These are phyloP conservation scores for Candidula unifasciata DNA, from an alignment of 2,888 invertebrate genomes.

Conservation along the genomic window DNA sequence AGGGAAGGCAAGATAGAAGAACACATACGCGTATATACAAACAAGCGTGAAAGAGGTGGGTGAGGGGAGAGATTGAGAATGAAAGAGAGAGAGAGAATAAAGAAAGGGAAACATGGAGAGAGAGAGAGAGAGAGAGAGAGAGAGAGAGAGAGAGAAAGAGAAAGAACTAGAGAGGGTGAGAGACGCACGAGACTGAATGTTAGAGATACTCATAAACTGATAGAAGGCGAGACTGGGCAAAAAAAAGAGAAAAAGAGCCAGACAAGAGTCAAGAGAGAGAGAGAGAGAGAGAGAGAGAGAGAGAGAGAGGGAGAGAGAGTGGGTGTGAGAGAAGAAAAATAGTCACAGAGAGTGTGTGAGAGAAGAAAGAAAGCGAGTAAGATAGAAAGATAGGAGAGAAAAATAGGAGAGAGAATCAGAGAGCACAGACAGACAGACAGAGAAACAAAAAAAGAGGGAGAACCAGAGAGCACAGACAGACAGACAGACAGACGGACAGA, in stretches of 20 bases:
- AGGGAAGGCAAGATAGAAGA: too few species aligned
- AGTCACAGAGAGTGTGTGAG: too few species aligned
- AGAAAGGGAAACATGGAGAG: neutral
- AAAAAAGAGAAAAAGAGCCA: neutral
- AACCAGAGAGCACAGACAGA: too few species aligned
- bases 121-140: neutral
- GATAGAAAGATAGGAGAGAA: too few species aligned
- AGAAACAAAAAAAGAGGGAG: too few species aligned
- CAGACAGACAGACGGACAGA: too few species aligned
- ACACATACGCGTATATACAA: too few species aligned
- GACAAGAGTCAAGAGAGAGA: neutral
- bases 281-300: neutral
- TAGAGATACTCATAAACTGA: neutral
- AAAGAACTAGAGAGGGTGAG: too few species aligned
- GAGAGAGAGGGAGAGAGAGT: neutral
- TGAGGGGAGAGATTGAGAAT: neutral
- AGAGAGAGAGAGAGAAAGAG: neutral
- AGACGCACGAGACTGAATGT: too few species aligned
- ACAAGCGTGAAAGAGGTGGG: too few species aligned
- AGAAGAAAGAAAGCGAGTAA: neutral
- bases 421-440: too few species aligned
- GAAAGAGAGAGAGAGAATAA: neutral
- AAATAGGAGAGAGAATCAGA: too few species aligned
- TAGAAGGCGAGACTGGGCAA: neutral
- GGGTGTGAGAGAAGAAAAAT: neutral